Evolutionary conservation across 2,113 vertebrate species (phyloP).

Genomic region (Caranx ignobilis): DNA sequence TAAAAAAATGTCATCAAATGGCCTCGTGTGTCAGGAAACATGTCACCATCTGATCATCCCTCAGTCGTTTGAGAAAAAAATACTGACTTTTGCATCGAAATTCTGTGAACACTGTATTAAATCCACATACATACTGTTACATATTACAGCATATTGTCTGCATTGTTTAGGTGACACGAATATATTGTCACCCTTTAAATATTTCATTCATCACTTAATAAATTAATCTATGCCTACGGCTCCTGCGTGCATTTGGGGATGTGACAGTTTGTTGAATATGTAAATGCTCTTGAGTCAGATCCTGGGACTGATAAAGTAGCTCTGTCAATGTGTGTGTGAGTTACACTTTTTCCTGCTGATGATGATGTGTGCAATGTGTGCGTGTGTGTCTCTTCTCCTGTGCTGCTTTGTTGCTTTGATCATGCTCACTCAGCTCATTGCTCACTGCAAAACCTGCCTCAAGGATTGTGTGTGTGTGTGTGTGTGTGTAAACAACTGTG

Average conservation of each 20-base stretch:
- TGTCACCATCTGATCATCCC: background rate
- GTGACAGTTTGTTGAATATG: slow-evolving; percentile 82
- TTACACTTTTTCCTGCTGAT: slow-evolving; percentile 48
- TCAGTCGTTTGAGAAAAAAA: slow-evolving; percentile 29
- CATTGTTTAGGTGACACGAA: slow-evolving; percentile 64
- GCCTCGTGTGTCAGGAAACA: background rate
- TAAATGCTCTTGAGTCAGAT: slow-evolving; percentile 76
- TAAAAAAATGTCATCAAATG: background rate
- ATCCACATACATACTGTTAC: slow-evolving; percentile 33
- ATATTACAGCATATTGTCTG: slow-evolving; percentile 33
- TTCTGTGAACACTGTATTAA: slow-evolving; percentile 27
- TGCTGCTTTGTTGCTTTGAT: slow-evolving; percentile 84
- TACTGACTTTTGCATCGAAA: slow-evolving; percentile 20
- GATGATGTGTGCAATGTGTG: slow-evolving; percentile 36
- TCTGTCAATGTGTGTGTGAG: slow-evolving; percentile 58
- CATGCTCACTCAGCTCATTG: slow-evolving; percentile 77
- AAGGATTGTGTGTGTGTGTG: slow-evolving; percentile 62
- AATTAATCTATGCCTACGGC: slow-evolving; percentile 63
- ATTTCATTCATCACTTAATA: slow-evolving; percentile 69
- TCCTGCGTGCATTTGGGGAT: slow-evolving; percentile 58
- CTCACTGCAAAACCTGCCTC: slow-evolving; percentile 80
- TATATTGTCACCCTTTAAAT: slow-evolving; percentile 72
- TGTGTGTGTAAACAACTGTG: slow-evolving; percentile 63
- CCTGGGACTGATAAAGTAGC: slow-evolving; percentile 71
- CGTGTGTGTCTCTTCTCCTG: slow-evolving; percentile 64